Evolutionary conservation across 2,113 vertebrate genomes (phyloP), one percentile per base, ranked within the genome.

Genomic region (Gnathonemus echidnorhynchus): DNA sequence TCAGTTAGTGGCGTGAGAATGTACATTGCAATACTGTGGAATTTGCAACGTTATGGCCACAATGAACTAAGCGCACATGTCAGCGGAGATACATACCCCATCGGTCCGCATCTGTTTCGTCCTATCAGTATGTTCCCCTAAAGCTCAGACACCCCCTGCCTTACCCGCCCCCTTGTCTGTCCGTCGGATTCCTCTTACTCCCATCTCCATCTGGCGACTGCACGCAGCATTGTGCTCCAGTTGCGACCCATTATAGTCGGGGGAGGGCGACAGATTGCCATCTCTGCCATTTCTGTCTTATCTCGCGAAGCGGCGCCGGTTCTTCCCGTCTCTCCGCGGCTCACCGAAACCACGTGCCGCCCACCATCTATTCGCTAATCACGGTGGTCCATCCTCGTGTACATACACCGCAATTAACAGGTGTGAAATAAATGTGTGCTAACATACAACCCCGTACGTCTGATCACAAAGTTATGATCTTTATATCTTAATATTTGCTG

Each of bases 51-150:
- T 50, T 50, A 39, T 46, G 24, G 3, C 27, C 39, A 74, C 27
- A 53, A 87, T 45, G 50, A 90, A 74, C 35, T 87, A 87, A 45
- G 42, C 62, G 70, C 88, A 89, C 66, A 89, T 39, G 74, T 89
- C 49, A 62, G 85, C 35, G 9, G 19, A 31, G 45, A 48, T 87
- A 87, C 48, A 50, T 52, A 87, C 86, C 86, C 49, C 86, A 53
- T 87, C n/a, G n/a, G 49, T 52, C 46, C 7, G 86, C 49, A 52
- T 87, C 86, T 87, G 88, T 90, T 31, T 42, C 42, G 50, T 56
- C 87, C 13, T 87, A 66, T 86, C 85, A 87, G 46, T 87, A 31
- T 87, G 10, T 50, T 52, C 7, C 85, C 85, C 48, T 53, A 87
- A 49, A 52, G 19, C 46, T 52, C 46, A 87, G 49, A 87, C 46